These are phyloP conservation scores for Lithobates sylvaticus DNA, from an alignment of 2,797 vertebrate genomes.

Conservation along the genomic window DNA sequence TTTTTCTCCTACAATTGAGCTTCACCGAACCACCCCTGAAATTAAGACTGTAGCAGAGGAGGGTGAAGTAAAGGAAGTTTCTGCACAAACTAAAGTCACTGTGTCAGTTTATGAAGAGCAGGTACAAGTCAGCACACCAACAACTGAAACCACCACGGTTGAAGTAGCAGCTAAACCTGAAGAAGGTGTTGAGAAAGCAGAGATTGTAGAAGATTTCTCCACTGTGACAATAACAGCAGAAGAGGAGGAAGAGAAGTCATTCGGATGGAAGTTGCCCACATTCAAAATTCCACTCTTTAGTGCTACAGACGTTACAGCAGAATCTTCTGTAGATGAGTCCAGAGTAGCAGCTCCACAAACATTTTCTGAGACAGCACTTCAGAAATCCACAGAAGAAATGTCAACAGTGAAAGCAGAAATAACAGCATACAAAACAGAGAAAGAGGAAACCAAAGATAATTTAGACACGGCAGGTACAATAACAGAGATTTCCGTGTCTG, in stretches of 20 bases:
- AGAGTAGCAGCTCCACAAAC: background rate
- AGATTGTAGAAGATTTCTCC: background rate
- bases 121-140: background rate
- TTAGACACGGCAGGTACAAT: background rate
- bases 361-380: accelerated
- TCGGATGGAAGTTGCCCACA: background rate
- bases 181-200: background rate
- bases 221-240: background rate
- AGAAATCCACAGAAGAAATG: background rate
- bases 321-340: background rate
- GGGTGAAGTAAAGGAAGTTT: background rate
- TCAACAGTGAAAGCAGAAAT: background rate
- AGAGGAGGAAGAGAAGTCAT: background rate
- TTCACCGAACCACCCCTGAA: background rate
- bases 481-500: background rate
- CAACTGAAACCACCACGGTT: background rate
- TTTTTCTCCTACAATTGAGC: background rate
- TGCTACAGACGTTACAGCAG: background rate
- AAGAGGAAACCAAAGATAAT: background rate
- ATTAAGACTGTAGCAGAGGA: background rate
- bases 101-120: background rate
- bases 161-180: background rate
- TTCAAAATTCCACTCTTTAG: slow-evolving; percentile 12
- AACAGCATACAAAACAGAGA: background rate
- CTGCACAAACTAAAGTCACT: background rate